phyloP scores from a whole-genome alignment of 2,888 invertebrate genomes.

The Eupithecia pulchellata region DNA sequence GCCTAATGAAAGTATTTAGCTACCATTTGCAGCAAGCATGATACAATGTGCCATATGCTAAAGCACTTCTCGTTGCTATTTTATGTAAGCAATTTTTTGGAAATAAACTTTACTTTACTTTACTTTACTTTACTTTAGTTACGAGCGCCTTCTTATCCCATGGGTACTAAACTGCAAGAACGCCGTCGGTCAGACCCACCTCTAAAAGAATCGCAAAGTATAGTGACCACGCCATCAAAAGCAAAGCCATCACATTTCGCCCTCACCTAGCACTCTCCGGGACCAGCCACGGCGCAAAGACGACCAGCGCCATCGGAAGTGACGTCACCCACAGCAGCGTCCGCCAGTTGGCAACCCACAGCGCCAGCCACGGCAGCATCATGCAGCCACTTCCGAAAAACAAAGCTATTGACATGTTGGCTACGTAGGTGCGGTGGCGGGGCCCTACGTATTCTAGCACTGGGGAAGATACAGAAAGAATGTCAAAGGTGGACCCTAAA shows the following conservation, averaged over 20 bases:
- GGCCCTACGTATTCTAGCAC: conserved; percentile 82
- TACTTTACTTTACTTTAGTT: no score
- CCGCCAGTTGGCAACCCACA: conserved; percentile 75
- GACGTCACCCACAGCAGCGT: conserved; percentile 73
- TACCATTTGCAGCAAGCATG: no score
- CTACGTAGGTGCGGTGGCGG: conserved; percentile 78
- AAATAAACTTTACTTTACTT: no score
- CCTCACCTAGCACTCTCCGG: conserved; percentile 73
- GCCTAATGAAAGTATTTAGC: no score
- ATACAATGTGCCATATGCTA: no score
- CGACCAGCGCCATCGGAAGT: conserved; percentile 67
- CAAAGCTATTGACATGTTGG: conserved; percentile 81
- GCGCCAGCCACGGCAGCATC: conserved; percentile 78
- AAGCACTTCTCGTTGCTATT: no score
- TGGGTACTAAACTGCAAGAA: no score
- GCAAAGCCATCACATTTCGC: not conserved
- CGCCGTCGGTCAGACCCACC: no score
- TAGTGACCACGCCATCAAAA: not conserved
- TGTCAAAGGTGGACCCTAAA: conserved; percentile 11
- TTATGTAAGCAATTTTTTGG: no score
- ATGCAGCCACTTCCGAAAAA: conserved; percentile 79
- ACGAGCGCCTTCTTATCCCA: no score
- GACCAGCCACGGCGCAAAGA: conserved; percentile 68
- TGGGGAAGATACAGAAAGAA: conserved; percentile 44
- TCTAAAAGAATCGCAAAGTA: not conserved